Evolutionary conservation across 2,888 invertebrate genomes (phyloP), one percentile per base, ranked within the genome.

Genomic region (Caenorhabditis virilis): DNA sequence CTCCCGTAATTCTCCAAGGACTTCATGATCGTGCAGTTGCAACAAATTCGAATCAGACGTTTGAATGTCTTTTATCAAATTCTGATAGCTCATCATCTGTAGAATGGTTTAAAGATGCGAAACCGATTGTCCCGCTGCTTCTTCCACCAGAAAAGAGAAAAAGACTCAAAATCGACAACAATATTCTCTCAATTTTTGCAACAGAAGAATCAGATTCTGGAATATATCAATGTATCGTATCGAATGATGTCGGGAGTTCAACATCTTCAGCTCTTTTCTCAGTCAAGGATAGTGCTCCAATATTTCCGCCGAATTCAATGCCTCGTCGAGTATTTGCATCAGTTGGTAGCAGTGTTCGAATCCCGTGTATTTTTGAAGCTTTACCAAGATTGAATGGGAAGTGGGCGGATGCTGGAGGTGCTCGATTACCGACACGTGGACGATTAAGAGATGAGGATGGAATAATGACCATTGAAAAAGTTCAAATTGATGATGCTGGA

Each of bases 291-390:
- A 46, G 70, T 2, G 45, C 74, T 0, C 81, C 81, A 1, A 35
- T 46, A 4, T 82, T 82, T 47, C 80, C 80, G 27, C 58, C 70
- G 1, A 73, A 75, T 38, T 69, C 78, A 7, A 74, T 82, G 55
- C 80, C 80, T 2, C 51, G 67, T 11, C 70, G 71, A 36, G 69
- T 82, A 6, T 78, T 74, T 43, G 75, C 78, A 5, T 68, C 74
- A 16, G 48, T 72, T 11, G 79, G 79, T 20, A 58, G 74, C 2
- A 66, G 57, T 23, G 56, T 80, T 64, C 54, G 62, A 7, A 56
- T 80, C 15, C 80, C 80, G 3, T 81, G 81, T 48, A 57, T 78
- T 18, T 78, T 76, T 52, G 73, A 76, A 43, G 78, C 80, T 0
- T 74, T 69, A 2, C 81, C 81, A 1, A 42, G 56, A 33, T 77